Conservation (phyloP, 2,797 vertebrate genomes). For the Melanogrammus aeglefinus region DNA sequence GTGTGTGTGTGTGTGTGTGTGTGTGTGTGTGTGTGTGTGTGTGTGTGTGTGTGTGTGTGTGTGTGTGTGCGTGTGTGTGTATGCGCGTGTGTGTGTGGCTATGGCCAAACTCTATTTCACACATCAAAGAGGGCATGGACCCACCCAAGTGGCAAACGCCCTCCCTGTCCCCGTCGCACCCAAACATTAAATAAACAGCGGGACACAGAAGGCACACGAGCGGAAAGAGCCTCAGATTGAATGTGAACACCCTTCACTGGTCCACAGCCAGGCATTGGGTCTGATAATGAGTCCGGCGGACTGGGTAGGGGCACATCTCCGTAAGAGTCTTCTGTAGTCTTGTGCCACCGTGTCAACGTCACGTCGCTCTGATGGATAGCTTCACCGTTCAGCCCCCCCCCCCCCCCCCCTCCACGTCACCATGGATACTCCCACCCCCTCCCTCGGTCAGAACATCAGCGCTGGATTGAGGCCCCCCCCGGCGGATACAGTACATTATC, state of each 20-base stretch:
- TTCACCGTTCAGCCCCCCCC: conserved; percentile 20
- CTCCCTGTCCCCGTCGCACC: conserved; percentile 23
- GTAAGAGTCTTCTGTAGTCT: conserved; percentile 51
- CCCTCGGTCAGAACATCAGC: conserved; percentile 69
- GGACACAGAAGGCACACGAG: conserved; percentile 6
- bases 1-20: no score
- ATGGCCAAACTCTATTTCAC: conserved; percentile 27
- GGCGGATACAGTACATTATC: conserved; percentile 64
- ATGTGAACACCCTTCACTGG: background rate
- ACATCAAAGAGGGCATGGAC: conserved; percentile 39
- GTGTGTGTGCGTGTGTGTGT: no score
- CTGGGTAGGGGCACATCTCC: conserved; percentile 30
- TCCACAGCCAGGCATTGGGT: background rate
- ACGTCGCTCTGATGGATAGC: conserved; percentile 55
- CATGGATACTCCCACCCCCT: conserved; percentile 57
- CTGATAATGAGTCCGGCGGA: background rate
- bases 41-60: no score
- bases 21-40: no score
- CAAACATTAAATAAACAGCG: conserved; percentile 38
- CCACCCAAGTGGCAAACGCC: conserved; percentile 37
- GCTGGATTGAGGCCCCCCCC: conserved; percentile 62
- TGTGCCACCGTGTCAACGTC: conserved; percentile 55
- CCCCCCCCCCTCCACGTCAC: conserved; percentile 31
- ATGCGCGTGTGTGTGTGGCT: background rate
- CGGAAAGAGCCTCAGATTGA: background rate